Evolutionary conservation across 1,140 invertebrate genomes (phyloP).

Genomic region (Caenorhabditis latens): DNA sequence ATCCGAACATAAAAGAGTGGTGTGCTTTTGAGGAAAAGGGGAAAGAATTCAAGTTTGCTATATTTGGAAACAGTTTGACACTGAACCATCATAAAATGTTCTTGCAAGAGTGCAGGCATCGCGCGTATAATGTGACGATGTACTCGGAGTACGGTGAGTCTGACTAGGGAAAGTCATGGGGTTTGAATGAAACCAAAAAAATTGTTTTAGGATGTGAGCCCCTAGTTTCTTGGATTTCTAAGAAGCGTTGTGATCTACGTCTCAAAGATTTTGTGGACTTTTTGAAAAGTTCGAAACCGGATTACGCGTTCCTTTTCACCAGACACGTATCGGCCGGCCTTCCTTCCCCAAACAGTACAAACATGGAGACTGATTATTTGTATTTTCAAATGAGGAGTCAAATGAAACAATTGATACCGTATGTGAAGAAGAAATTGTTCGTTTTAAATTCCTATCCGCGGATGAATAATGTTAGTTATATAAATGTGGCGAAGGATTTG

Average conservation of each 20-base stretch:
- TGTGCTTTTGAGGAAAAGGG: not conserved
- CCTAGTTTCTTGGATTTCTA: not conserved
- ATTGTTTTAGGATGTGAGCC: not conserved
- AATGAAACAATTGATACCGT: not conserved
- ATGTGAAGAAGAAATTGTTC: conserved; percentile 3
- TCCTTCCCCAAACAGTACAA: not conserved
- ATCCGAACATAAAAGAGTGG: not conserved
- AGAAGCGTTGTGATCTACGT: not conserved
- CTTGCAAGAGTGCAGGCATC: not conserved
- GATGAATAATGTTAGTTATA: not conserved
- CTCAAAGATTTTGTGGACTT: not conserved
- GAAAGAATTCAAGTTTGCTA: not conserved
- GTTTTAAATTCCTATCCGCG: not conserved
- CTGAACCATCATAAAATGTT: not conserved
- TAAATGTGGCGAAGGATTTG: not conserved
- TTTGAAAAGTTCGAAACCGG: not conserved
- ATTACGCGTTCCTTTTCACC: not conserved
- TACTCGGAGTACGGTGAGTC: not conserved
- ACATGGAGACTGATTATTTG: not conserved
- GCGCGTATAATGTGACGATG: not conserved
- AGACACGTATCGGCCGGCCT: not conserved
- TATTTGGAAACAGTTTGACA: not conserved
- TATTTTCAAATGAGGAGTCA: not conserved
- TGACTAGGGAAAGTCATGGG: not conserved
- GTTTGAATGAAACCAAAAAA: not conserved